Percentiles rank a stretch among this genome's conserved stretches.
phyloP scores from a whole-genome alignment of 1,140 invertebrate species.

The Dreissena rostriformis region DNA sequence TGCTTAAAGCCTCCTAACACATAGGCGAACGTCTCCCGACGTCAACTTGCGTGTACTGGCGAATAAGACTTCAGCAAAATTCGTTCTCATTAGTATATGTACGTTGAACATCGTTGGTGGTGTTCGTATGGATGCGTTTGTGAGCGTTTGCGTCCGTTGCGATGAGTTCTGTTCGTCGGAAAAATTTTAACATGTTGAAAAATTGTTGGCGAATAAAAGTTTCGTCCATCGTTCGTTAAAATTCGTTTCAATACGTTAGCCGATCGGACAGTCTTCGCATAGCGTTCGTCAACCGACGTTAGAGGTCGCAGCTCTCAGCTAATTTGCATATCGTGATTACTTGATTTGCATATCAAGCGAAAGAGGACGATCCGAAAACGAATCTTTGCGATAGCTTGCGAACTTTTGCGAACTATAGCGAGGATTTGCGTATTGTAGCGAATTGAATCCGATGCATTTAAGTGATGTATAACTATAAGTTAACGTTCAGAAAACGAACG shows the following conservation, averaged over 20 bases:
- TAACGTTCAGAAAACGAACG: constrained; percentile 11
- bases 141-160: constrained; percentile 17
- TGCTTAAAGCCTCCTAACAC: not conserved
- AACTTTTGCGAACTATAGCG: not conserved
- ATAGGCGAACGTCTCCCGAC: not conserved
- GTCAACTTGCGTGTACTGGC: constrained; percentile 1
- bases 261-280: constrained; percentile 19
- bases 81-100: too few relatives aligned
- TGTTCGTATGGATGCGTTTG: not conserved
- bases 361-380: too few relatives aligned
- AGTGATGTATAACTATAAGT: not conserved
- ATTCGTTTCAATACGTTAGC: too few relatives aligned
- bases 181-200: constrained; percentile 8
- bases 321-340: too few relatives aligned
- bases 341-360: too few relatives aligned
- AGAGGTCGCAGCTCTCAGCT: too few relatives aligned
- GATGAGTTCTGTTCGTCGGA: constrained; percentile 3
- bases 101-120: too few relatives aligned
- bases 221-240: constrained; percentile 15
- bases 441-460: not conserved
- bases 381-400: too few relatives aligned
- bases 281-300: too few relatives aligned
- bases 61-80: not conserved
- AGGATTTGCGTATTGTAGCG: not conserved
- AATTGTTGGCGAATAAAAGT: not conserved